Conservation (phyloP, 1,140 invertebrate species). For the Bombus cullumanus region DNA sequence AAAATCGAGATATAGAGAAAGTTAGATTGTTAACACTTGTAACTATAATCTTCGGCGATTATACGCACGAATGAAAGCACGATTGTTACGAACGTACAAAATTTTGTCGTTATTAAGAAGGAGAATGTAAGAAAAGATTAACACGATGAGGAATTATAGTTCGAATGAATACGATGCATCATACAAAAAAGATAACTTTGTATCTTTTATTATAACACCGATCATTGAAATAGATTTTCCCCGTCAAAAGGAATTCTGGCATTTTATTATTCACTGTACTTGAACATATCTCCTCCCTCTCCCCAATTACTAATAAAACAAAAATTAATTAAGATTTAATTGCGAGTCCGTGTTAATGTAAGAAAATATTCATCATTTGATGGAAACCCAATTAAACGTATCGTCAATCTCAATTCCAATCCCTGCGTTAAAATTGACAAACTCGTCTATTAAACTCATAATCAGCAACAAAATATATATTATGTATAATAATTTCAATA, state of each 20-base stretch:
- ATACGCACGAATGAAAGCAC: background rate
- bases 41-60: slow-evolving; percentile 31
- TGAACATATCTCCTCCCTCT: background rate
- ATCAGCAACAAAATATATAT: background rate
- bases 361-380: background rate
- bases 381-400: slow-evolving; percentile 20
- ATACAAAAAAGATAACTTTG: slow-evolving; percentile 52
- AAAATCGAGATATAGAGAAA: background rate
- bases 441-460: background rate
- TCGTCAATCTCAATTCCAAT: background rate
- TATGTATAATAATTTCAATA: background rate
- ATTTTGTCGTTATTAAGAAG: background rate
- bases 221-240: slow-evolving; percentile 48
- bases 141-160: background rate
- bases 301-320: background rate
- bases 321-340: slow-evolving; percentile 12
- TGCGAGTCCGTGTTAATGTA: background rate
- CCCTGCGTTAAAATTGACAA: slow-evolving; percentile 3
- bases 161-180: slow-evolving; percentile 11
- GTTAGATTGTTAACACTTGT: background rate
- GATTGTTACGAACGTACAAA: slow-evolving; percentile 2
- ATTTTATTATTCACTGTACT: background rate
- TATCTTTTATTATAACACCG: slow-evolving; percentile 56
- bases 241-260: slow-evolving; percentile 15
- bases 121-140: background rate